Evolutionary conservation across 1,140 invertebrate genomes (phyloP).

Genomic region (Aphis craccivora): DNA sequence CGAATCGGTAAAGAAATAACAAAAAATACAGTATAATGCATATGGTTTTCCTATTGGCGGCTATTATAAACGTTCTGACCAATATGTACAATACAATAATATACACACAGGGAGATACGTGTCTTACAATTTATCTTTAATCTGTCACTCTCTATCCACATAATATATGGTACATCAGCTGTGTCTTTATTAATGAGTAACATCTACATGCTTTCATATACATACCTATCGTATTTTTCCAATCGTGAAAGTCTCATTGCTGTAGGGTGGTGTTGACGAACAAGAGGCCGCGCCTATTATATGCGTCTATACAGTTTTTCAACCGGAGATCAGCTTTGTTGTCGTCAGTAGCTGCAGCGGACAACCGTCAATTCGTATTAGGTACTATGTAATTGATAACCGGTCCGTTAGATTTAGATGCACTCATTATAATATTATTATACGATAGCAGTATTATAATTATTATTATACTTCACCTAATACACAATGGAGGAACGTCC

Average conservation of each 20-base stretch:
- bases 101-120: neutral
- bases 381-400: neutral
- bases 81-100: neutral
- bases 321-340: neutral
- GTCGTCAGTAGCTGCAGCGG: neutral
- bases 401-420: neutral
- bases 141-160: neutral
- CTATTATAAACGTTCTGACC: neutral
- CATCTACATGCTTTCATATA: neutral
- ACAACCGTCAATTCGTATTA: neutral
- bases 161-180: neutral
- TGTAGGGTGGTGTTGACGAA: neutral
- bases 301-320: neutral
- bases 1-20: neutral
- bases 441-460: neutral
- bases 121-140: neutral
- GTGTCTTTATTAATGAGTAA: neutral
- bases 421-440: neutral
- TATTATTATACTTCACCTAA: neutral
- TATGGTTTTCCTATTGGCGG: neutral
- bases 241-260: constrained; percentile 27
- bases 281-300: neutral
- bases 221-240: neutral
- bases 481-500: neutral
- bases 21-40: neutral